Percentiles rank a stretch among this genome's conserved stretches.
Conservation (phyloP, 2,797 vertebrate species). For the Chelon auratus region DNA sequence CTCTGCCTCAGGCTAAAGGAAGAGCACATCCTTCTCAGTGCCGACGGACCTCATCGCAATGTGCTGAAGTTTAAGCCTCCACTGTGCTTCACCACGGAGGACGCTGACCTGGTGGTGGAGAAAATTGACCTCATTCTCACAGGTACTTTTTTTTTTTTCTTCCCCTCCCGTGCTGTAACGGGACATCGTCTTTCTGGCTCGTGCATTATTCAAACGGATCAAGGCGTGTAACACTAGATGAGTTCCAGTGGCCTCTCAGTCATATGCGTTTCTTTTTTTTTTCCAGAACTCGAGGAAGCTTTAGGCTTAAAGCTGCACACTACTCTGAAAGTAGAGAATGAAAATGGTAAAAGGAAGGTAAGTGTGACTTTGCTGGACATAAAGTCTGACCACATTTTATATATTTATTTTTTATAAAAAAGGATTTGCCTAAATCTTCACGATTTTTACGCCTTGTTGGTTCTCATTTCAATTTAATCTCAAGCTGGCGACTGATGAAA, state of each 20-base stretch:
- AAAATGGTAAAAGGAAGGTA: constrained; percentile 83
- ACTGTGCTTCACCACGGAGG: constrained; percentile 92
- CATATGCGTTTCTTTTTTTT: constrained; percentile 3
- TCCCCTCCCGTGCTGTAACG: neutral
- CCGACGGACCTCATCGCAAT: constrained; percentile 95
- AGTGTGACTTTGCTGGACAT: constrained; percentile 15
- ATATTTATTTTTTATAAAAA: neutral
- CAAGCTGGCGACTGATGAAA: constrained; percentile 67
- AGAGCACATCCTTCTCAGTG: constrained; percentile 90
- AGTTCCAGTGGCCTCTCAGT: neutral
- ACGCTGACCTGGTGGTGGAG: constrained; percentile 88
- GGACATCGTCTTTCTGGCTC: neutral
- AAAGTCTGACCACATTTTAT: neutral
- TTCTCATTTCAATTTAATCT: constrained; percentile 22
- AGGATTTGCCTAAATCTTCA: neutral
- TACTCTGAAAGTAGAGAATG: constrained; percentile 52
- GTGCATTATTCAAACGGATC: constrained; percentile 9
- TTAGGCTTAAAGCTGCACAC: constrained; percentile 64
- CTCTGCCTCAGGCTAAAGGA: constrained; percentile 89
- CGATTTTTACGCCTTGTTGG: neutral
- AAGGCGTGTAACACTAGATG: constrained; percentile 15
- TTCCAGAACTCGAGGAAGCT: constrained; percentile 89
- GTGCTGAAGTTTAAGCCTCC: constrained; percentile 98
- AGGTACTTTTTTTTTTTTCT: constrained; percentile 77
- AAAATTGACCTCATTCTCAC: constrained; percentile 90